Evolutionary conservation across 2,888 invertebrate genomes (phyloP).

Genomic region (Coelinius sp.): DNA sequence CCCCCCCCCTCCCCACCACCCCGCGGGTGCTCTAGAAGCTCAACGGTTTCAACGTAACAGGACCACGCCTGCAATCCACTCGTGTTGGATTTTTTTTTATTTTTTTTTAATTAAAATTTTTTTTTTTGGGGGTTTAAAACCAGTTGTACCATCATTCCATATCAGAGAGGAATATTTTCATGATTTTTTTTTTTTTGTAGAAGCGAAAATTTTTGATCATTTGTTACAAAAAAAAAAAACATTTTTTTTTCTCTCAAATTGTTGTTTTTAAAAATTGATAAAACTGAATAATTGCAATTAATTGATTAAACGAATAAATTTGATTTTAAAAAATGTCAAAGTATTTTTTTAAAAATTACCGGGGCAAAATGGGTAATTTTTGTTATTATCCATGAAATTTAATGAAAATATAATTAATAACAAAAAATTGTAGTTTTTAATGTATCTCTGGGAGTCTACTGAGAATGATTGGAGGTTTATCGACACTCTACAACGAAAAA

Average conservation of each 20-base stretch:
- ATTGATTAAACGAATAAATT: no score
- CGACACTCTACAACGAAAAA: neutral
- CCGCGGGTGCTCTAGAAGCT: conserved; percentile 12
- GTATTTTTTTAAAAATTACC: no score
- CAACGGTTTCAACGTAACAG: conserved; percentile 23
- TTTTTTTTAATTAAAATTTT: neutral
- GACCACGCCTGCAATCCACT: conserved; percentile 25
- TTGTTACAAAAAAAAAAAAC: no score
- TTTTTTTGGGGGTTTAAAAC: conserved; percentile 3
- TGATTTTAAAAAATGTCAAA: no score
- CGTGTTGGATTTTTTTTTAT: neutral
- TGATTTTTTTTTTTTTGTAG: neutral
- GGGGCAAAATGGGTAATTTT: no score
- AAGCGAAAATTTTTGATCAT: no score
- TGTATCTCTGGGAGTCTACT: neutral
- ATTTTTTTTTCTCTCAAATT: no score
- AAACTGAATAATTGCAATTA: no score
- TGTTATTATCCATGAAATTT: no score
- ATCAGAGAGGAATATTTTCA: neutral
- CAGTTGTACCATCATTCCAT: conserved; percentile 11
- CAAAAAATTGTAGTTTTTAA: neutral
- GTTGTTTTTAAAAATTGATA: no score
- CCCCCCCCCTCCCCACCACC: neutral
- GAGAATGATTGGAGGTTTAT: conserved; percentile 22
- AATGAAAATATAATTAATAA: no score